These are phyloP conservation scores for Macaria liturata DNA, from an alignment of 2,888 invertebrate genomes.

Conservation along the genomic window DNA sequence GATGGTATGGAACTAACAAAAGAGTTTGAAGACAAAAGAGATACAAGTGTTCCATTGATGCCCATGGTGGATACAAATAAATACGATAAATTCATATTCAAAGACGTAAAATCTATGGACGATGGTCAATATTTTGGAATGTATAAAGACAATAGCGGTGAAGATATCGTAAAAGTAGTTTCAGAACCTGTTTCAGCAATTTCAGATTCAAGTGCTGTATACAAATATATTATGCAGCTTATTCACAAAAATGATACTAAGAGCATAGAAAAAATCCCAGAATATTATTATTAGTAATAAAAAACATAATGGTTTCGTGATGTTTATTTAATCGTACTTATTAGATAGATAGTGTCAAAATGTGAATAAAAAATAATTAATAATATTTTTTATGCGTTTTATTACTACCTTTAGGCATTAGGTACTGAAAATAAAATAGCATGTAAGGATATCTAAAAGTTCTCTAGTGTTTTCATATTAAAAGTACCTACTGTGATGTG, in stretches of 20 bases:
- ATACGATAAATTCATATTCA: slow-evolving; percentile 3
- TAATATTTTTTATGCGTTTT: no score
- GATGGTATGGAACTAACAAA: slow-evolving; percentile 2
- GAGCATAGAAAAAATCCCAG: no score
- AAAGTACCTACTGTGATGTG: no score
- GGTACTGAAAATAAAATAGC: no score
- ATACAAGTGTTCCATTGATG: not conserved
- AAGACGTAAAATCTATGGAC: not conserved
- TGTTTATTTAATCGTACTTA: no score
- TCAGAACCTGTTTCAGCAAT: slow-evolving; percentile 1
- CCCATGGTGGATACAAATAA: not conserved
- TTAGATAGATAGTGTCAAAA: no score
- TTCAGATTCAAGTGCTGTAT: not conserved
- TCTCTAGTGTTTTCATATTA: no score
- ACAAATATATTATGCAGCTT: slow-evolving; percentile 12
- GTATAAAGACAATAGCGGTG: slow-evolving; percentile 7
- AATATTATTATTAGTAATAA: no score
- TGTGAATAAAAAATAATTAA: no score
- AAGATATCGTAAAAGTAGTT: slow-evolving; percentile 7
- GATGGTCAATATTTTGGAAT: slow-evolving; percentile 3
- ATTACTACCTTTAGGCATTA: no score
- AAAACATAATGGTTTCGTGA: no score
- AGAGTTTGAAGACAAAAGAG: not conserved
- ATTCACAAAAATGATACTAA: slow-evolving; percentile 1
- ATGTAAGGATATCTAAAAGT: no score